Percentiles rank a stretch among this genome's conserved stretches.
Evolutionary conservation across 2,888 invertebrate species (phyloP).

Genomic region (Polydrusus pterygomalis): DNA sequence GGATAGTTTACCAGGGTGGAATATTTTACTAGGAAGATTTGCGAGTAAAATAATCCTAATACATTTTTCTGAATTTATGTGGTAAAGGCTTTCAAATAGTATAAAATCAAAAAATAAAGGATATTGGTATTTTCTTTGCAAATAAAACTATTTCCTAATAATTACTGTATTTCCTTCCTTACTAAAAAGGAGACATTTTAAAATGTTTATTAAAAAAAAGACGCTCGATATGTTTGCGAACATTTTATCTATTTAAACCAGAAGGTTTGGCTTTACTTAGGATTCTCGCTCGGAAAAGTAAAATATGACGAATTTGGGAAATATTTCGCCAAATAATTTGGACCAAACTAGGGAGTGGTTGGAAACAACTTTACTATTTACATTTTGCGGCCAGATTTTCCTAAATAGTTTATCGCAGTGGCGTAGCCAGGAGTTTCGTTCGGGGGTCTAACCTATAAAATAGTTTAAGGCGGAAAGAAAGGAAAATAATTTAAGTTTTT

Average conservation of each 20-base stretch:
- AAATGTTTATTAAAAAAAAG: neutral
- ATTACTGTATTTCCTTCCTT: neutral
- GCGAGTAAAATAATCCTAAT: too few species aligned
- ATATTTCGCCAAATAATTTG: constrained; percentile 34
- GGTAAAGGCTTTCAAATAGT: too few species aligned
- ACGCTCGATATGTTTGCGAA: neutral
- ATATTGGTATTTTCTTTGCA: too few species aligned
- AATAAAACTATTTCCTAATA: neutral
- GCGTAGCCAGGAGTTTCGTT: constrained; percentile 15
- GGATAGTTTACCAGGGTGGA: too few species aligned
- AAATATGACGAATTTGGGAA: constrained; percentile 26
- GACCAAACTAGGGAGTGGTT: constrained; percentile 34
- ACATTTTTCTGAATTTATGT: too few species aligned
- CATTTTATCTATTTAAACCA: constrained; percentile 22
- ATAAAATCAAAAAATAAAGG: too few species aligned
- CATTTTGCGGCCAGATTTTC: constrained; percentile 40
- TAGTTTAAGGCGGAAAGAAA: too few species aligned
- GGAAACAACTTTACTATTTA: constrained; percentile 42
- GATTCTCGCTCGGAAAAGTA: neutral
- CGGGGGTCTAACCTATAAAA: too few species aligned
- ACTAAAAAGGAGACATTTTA: neutral
- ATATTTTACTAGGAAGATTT: too few species aligned
- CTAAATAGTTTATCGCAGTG: constrained; percentile 37
- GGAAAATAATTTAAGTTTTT: too few species aligned
- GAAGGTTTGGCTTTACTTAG: constrained; percentile 1